Conservation (phyloP, 2,113 vertebrate species). For the Syngnathoides biaculeatus region DNA sequence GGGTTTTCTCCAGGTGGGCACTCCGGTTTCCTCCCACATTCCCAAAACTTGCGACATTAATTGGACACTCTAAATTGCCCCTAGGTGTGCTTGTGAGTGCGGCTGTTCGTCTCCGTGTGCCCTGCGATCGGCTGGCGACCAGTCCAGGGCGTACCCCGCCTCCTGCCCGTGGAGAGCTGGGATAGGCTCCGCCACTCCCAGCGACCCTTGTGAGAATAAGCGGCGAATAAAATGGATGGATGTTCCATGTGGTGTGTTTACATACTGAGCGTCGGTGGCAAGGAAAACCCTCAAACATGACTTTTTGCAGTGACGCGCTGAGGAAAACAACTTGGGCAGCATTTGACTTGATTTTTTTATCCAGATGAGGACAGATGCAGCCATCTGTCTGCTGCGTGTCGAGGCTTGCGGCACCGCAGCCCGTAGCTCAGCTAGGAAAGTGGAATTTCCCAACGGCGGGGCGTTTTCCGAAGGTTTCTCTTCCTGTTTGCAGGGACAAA, state of each 20-base stretch:
- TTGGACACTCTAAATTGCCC: too few relatives aligned
- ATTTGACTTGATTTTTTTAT: conserved; percentile 22
- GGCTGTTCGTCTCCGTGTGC: too few relatives aligned
- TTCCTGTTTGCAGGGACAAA: conserved; percentile 10
- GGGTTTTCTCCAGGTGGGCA: too few relatives aligned
- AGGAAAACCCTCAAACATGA: conserved; percentile 7
- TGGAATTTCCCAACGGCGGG: conserved; percentile 37
- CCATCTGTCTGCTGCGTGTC: conserved; percentile 32
- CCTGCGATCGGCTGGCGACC: too few relatives aligned
- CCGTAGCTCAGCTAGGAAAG: neutral
- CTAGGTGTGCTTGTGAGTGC: too few relatives aligned
- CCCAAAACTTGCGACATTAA: too few relatives aligned
- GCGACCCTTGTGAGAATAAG: too few relatives aligned
- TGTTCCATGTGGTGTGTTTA: neutral
- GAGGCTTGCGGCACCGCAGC: conserved; percentile 14
- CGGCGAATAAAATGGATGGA: neutral
- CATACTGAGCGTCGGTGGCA: neutral
- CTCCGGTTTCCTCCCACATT: too few relatives aligned
- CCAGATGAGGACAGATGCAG: conserved; percentile 14
- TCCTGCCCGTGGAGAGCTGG: too few relatives aligned
- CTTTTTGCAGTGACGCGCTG: conserved; percentile 25
- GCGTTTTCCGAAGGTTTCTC: conserved; percentile 13
- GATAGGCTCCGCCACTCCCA: too few relatives aligned
- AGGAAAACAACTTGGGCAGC: neutral
- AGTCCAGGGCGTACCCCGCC: too few relatives aligned